phyloP scores from a whole-genome alignment of 2,113 vertebrate species.

The Oreocharis arfaki region DNA sequence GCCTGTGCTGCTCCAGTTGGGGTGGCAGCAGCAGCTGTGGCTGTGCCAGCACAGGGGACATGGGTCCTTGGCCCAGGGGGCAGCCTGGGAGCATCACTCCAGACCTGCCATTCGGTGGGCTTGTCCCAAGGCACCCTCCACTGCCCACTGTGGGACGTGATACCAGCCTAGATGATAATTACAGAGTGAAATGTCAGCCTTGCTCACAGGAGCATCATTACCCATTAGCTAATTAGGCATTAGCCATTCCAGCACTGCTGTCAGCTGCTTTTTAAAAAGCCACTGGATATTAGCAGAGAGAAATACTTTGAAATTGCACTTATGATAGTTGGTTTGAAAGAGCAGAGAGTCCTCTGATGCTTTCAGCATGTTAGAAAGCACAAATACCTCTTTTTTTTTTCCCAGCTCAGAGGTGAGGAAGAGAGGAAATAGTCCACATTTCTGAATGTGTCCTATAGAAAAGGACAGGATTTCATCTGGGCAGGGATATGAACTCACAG shows the following conservation, averaged over 20 bases:
- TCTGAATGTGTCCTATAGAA: neutral
- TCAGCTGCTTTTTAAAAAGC: slow-evolving; percentile 50
- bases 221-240: slow-evolving; percentile 52
- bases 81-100: fast-evolving
- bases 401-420: neutral
- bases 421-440: neutral
- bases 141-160: neutral
- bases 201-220: slow-evolving; percentile 39
- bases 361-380: neutral
- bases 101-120: neutral
- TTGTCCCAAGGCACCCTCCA: neutral
- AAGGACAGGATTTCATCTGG: neutral
- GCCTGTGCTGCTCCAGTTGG: fast-evolving
- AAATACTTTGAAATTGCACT: slow-evolving; percentile 30
- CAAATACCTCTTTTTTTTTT: neutral
- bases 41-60: neutral
- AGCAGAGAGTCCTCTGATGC: neutral
- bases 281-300: slow-evolving; percentile 25
- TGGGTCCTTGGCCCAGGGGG: fast-evolving
- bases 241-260: slow-evolving; percentile 38
- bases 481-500: neutral
- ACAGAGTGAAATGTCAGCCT: slow-evolving; percentile 38
- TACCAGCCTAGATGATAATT: neutral
- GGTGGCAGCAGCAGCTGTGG: fast-evolving
- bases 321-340: neutral